A percentile compares a stretch with the other conserved stretches of the same genome.
Evolutionary conservation across 2,797 vertebrate genomes (phyloP).

Genomic region (Holocentrus rufus): DNA sequence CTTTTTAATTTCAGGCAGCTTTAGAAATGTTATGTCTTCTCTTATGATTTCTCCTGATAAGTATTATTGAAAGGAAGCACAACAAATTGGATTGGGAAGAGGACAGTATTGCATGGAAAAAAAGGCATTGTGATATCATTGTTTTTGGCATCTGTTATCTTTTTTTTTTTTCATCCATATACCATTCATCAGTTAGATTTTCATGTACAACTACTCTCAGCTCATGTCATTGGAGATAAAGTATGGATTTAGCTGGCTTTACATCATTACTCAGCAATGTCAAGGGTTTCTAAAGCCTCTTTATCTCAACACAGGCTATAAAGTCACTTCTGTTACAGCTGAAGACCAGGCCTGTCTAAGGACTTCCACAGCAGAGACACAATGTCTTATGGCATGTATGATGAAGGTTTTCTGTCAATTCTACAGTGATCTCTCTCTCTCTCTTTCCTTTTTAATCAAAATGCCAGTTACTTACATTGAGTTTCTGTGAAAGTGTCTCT

Average conservation of each 20-base stretch:
- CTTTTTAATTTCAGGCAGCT: constrained; percentile 81
- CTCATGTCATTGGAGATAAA: constrained; percentile 21
- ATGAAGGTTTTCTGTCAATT: constrained; percentile 37
- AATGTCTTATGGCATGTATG: constrained; percentile 13
- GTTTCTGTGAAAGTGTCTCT: constrained; percentile 71
- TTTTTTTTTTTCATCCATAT: constrained; percentile 32
- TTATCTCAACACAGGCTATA: constrained; percentile 20
- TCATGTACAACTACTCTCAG: not conserved
- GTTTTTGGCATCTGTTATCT: constrained; percentile 8
- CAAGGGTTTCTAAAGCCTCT: constrained; percentile 30
- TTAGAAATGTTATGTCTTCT: constrained; percentile 62
- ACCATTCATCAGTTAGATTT: constrained; percentile 49
- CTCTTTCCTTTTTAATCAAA: constrained; percentile 53
- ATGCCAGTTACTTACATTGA: constrained; percentile 61
- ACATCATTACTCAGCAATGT: constrained; percentile 33
- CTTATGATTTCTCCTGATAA: constrained; percentile 75
- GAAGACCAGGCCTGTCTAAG: constrained; percentile 41
- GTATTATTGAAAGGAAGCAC: constrained; percentile 78
- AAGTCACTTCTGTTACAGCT: constrained; percentile 36
- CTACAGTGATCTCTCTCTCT: constrained; percentile 51
- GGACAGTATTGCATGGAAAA: constrained; percentile 69
- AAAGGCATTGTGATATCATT: constrained; percentile 45
- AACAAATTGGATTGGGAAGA: constrained; percentile 60
- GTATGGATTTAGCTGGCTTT: constrained; percentile 44
- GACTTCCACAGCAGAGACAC: constrained; percentile 54